Evolutionary conservation across 2,888 invertebrate species (phyloP).

Genomic region (Omphaloscelis lunosa): DNA sequence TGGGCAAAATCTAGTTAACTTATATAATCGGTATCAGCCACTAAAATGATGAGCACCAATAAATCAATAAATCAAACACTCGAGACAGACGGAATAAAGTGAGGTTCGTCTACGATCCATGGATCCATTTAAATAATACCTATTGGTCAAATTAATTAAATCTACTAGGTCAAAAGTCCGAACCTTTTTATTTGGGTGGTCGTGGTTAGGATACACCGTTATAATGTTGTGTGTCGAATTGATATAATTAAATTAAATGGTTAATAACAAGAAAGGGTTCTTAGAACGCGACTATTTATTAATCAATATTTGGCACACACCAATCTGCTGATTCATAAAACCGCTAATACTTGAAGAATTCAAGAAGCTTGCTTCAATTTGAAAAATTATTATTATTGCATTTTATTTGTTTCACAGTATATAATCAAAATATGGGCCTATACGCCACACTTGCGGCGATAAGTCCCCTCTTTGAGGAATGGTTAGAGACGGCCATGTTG

Average conservation of each 20-base stretch:
- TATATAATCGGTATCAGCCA: not conserved
- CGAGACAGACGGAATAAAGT: not conserved
- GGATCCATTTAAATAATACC: not conserved
- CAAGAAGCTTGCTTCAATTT: not conserved
- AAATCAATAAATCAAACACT: not conserved
- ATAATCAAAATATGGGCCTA: too few relatives aligned
- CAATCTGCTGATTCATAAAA: conserved; percentile 21
- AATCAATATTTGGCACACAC: conserved; percentile 38
- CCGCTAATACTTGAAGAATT: not conserved
- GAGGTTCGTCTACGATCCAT: not conserved
- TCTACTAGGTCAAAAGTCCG: not conserved
- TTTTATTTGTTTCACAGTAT: too few relatives aligned
- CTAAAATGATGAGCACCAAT: not conserved
- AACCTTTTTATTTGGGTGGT: conserved; percentile 22
- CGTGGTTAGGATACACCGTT: conserved; percentile 25
- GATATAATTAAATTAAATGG: conserved; percentile 3
- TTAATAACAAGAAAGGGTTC: conserved; percentile 21
- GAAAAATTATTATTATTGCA: too few relatives aligned
- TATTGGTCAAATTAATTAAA: conserved; percentile 1
- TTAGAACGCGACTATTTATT: conserved; percentile 10
- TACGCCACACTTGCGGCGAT: too few relatives aligned
- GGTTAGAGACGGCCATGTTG: too few relatives aligned
- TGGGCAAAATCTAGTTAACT: not conserved
- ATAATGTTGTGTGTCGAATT: conserved; percentile 33
- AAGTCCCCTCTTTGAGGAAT: too few relatives aligned